Evolutionary conservation across 2,113 vertebrate genomes (phyloP), one percentile per base, ranked within the genome.

Genomic region (Caranx ignobilis): DNA sequence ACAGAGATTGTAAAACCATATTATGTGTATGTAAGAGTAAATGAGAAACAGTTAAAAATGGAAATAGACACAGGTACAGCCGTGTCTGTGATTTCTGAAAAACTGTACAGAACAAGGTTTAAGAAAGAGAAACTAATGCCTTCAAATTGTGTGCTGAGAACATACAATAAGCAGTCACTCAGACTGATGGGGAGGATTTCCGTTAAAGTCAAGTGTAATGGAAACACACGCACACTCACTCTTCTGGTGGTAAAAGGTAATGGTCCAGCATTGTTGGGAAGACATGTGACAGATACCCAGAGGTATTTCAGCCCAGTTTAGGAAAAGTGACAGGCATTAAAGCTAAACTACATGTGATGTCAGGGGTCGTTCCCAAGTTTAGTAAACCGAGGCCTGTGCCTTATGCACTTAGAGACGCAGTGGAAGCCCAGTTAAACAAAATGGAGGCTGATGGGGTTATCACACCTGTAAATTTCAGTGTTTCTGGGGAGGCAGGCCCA

Each of bases 1-100:
- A 26, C 26, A 26, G 26, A 26, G 26, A 26, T 26, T 26, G 76
- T 19, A 19, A 63, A 79, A 16, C 67, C 59, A 0, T 79, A 62
- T 5, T 48, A 57, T 71, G 79, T 71, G 10, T 76, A 70, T 63
- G n/a, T 82, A 13, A 63, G 31, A 6, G 66, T 71, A 4, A 81
- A 71, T 57, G 79, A 64, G 1, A 32, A 48, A 64, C 0, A n/a
- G 6, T 3, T 71, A 11, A 71, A 66, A 77, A 71, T 76, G 66
- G 59, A 82, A 76, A 41, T 82, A 73, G 62, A 72, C 16, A 80
- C 69, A 41, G 69, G 79, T 15, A 65, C 72, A 57, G 48, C 66
- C 9, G 32, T 68, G 35, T 81, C 55, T 13, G 75, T 37, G 35
- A 37, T 37, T 5, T 37, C 35, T 5, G 35, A 77, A 39, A 60